Evolutionary conservation across 2,113 vertebrate genomes (phyloP).

Genomic region (Calypte anna): DNA sequence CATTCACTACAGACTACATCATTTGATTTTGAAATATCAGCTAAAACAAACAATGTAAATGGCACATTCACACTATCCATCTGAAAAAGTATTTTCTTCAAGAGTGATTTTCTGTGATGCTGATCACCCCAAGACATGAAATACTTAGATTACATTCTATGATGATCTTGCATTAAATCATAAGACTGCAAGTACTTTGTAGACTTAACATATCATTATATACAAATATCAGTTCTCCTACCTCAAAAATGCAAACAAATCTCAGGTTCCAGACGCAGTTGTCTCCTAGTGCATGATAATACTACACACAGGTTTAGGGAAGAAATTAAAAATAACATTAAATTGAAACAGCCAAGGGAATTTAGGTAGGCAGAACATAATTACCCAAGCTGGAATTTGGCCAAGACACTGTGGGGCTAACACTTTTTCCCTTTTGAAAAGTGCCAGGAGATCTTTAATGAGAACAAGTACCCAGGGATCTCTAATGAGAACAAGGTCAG

Average conservation of each 20-base stretch:
- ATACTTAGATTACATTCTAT: not conserved
- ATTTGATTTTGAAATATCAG: not conserved
- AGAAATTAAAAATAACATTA: constrained; percentile 39
- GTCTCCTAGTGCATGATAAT: not conserved
- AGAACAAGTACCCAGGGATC: constrained; percentile 70
- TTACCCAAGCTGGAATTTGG: constrained; percentile 69
- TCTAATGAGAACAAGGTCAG: constrained; percentile 66
- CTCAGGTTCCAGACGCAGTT: not conserved
- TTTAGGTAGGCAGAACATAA: constrained; percentile 65
- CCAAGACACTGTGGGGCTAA: constrained; percentile 63
- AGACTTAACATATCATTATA: not conserved
- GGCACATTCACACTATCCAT: not conserved
- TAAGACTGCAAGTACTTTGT: not conserved
- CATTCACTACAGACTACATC: not conserved
- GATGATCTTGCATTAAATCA: not conserved
- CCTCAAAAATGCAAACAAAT: not conserved
- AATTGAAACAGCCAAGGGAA: constrained; percentile 46
- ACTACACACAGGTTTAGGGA: not conserved
- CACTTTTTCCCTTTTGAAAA: constrained; percentile 60
- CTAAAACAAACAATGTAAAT: not conserved
- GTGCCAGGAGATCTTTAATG: constrained; percentile 72
- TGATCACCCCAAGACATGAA: not conserved
- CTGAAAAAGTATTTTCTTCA: not conserved
- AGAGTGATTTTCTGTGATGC: not conserved
- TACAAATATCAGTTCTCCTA: not conserved